These are phyloP conservation scores for Zelleria hepariella DNA, from an alignment of 2,888 invertebrate species.

Conservation along the genomic window DNA sequence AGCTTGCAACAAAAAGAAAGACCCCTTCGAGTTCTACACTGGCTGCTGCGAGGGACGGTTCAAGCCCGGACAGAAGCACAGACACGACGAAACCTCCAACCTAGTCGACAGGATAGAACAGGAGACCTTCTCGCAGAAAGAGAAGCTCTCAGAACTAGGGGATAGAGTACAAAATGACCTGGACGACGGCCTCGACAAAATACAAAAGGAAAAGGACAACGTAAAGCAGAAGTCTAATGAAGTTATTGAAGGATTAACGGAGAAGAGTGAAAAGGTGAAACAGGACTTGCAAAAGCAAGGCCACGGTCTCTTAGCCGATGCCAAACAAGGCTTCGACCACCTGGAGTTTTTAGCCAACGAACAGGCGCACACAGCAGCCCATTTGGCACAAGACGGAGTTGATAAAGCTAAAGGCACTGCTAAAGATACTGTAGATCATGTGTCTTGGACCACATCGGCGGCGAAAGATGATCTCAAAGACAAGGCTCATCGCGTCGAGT, in stretches of 20 bases:
- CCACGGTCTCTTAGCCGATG: slow-evolving; percentile 28
- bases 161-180: slow-evolving; percentile 36
- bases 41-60: slow-evolving; percentile 52
- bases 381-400: slow-evolving; percentile 33
- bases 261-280: slow-evolving; percentile 31
- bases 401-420: slow-evolving; percentile 32
- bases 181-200: slow-evolving; percentile 38
- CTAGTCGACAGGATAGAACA: slow-evolving; percentile 57
- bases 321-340: slow-evolving; percentile 30
- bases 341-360: slow-evolving; percentile 27
- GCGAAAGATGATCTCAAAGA: slow-evolving; percentile 41
- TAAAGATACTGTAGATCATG: slow-evolving; percentile 41
- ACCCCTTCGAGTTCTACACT: slow-evolving; percentile 52
- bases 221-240: slow-evolving; percentile 40
- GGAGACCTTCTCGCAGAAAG: slow-evolving; percentile 50
- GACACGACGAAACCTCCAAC: slow-evolving; percentile 59
- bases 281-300: slow-evolving; percentile 31
- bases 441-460: slow-evolving; percentile 38
- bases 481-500: slow-evolving; percentile 52
- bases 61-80: slow-evolving; percentile 47
- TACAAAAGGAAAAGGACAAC: slow-evolving; percentile 47
- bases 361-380: slow-evolving; percentile 32
- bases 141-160: slow-evolving; percentile 40
- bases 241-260: slow-evolving; percentile 33
- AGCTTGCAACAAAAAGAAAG: slow-evolving; percentile 30